phyloP scores from a whole-genome alignment of 2,797 vertebrate species.

The Acipenser oxyrinchus region DNA sequence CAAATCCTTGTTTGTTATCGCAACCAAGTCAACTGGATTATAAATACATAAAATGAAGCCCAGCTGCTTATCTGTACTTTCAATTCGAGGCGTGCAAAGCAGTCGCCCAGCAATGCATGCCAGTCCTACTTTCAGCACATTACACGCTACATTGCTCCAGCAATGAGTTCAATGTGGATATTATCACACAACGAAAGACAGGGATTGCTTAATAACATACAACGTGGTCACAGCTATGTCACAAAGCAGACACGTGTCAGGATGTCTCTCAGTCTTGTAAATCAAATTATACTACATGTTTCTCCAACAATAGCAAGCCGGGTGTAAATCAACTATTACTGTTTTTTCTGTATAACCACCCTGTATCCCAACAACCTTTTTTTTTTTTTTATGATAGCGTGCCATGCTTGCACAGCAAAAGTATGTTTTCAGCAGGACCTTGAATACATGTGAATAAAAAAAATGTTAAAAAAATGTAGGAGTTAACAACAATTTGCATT shows the following conservation, averaged over 20 bases:
- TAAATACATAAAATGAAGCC: conserved; percentile 66
- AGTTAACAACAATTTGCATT: too few relatives aligned
- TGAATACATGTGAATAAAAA: too few relatives aligned
- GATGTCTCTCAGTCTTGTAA: conserved; percentile 59
- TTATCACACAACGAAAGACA: conserved; percentile 59
- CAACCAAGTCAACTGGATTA: conserved; percentile 49
- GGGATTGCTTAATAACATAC: conserved; percentile 60
- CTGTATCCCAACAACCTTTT: conserved; percentile 36
- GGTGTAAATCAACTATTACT: conserved; percentile 52
- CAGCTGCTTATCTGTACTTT: conserved; percentile 67
- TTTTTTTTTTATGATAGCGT: too few relatives aligned
- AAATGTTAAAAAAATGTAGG: too few relatives aligned
- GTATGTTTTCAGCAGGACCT: too few relatives aligned
- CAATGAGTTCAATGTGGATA: conserved; percentile 73
- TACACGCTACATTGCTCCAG: conserved; percentile 69
- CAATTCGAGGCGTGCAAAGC: conserved; percentile 59
- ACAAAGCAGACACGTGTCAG: conserved; percentile 59
- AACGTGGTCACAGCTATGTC: conserved; percentile 54
- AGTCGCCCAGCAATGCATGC: conserved; percentile 64
- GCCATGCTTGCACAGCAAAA: too few relatives aligned
- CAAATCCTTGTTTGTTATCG: conserved; percentile 29
- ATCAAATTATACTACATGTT: conserved; percentile 37
- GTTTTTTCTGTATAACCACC: conserved; percentile 50
- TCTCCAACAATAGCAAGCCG: background rate
- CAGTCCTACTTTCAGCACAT: conserved; percentile 72